phyloP scores from a whole-genome alignment of 1,140 invertebrate species.

The Calosoma granatense region DNA sequence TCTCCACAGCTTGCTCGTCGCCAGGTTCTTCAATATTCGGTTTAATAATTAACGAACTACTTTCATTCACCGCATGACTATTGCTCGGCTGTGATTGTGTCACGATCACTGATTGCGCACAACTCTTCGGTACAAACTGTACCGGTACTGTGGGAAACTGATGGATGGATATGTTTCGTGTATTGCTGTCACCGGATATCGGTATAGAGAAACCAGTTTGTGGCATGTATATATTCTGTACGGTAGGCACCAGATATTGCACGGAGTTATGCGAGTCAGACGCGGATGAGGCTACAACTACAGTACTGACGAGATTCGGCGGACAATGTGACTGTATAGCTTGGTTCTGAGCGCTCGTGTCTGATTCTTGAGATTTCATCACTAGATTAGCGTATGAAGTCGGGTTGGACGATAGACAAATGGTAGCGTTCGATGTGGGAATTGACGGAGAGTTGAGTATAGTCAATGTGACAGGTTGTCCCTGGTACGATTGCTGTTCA shows the following conservation, averaged over 20 bases:
- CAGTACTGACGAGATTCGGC: constrained; percentile 15
- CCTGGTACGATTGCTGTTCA: background rate
- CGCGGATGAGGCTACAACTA: constrained; percentile 29
- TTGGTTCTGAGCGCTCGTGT: constrained; percentile 16
- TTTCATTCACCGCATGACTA: constrained; percentile 1
- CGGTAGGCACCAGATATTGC: constrained; percentile 26
- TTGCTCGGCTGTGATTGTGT: constrained; percentile 30
- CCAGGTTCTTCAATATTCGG: background rate
- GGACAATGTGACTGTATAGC: constrained; percentile 23
- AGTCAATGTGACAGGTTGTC: constrained; percentile 18
- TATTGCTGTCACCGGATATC: constrained; percentile 33
- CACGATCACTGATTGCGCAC: constrained; percentile 38
- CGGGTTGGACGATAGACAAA: background rate
- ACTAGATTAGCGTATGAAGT: constrained; percentile 12
- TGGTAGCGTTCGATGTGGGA: constrained; percentile 10
- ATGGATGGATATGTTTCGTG: constrained; percentile 21
- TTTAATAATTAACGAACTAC: background rate
- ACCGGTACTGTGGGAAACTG: constrained; percentile 12
- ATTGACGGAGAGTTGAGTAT: constrained; percentile 16
- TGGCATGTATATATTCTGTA: constrained; percentile 32
- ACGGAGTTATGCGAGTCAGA: constrained; percentile 20
- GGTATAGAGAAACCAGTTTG: constrained; percentile 34
- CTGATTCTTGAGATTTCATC: constrained; percentile 12
- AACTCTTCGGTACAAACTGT: constrained; percentile 24
- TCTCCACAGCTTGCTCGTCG: background rate